These are phyloP conservation scores for Ochropleura plecta DNA, from an alignment of 2,888 invertebrate species.

Conservation along the genomic window DNA sequence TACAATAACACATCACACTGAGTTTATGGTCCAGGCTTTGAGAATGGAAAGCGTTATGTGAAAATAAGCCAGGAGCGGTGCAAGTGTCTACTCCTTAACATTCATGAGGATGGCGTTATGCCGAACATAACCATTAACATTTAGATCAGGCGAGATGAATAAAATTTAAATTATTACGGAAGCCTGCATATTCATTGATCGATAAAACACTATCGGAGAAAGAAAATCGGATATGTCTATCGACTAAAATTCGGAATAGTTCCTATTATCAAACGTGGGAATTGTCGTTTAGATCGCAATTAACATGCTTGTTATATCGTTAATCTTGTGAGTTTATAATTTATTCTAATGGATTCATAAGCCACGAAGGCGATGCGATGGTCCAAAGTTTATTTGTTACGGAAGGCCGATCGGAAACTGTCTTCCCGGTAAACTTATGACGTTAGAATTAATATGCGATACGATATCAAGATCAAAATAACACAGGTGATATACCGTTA, in stretches of 20 bases:
- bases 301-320: conserved; percentile 51
- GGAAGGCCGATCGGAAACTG: conserved; percentile 61
- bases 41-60: conserved; percentile 73
- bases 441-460: conserved; percentile 19
- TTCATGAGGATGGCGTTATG: conserved; percentile 82
- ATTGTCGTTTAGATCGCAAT: conserved; percentile 67
- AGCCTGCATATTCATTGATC: conserved; percentile 63
- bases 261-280: conserved; percentile 67
- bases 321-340: conserved; percentile 59
- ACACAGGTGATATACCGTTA: conserved; percentile 1
- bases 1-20: conserved; percentile 78
- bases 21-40: conserved; percentile 73
- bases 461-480: conserved; percentile 11
- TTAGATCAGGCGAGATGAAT: conserved; percentile 64
- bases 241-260: conserved; percentile 52
- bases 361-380: conserved; percentile 54
- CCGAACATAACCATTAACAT: conserved; percentile 67
- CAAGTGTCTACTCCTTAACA: conserved; percentile 80
- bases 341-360: conserved; percentile 67
- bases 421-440: conserved; percentile 48
- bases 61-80: conserved; percentile 82
- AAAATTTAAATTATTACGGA: conserved; percentile 64
- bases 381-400: conserved; percentile 41
- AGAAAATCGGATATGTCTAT: conserved; percentile 56
- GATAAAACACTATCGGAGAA: conserved; percentile 44